These are phyloP conservation scores for Numenius arquata DNA, from an alignment of 2,113 vertebrate genomes.

Conservation along the genomic window DNA sequence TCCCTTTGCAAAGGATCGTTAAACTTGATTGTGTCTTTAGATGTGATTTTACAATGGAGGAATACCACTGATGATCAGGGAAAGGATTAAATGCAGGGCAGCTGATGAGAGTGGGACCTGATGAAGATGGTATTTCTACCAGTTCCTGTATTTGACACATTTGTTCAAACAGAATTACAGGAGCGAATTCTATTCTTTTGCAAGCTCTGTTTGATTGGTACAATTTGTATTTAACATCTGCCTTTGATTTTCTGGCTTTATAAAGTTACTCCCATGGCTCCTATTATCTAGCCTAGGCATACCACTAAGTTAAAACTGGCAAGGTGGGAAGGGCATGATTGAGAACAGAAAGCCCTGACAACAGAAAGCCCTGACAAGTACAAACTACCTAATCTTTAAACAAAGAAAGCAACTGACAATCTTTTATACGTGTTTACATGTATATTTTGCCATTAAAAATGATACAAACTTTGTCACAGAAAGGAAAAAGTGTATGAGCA, in stretches of 20 bases:
- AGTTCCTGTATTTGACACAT: background rate
- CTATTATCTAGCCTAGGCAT: background rate
- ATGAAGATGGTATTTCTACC: conserved; percentile 1
- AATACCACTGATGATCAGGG: background rate
- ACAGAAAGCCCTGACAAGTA: background rate
- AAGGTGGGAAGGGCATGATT: background rate
- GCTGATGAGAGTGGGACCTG: conserved; percentile 10
- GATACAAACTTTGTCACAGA: background rate
- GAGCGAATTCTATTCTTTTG: background rate
- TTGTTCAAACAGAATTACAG: conserved; percentile 33
- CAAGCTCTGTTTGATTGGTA: conserved; percentile 32
- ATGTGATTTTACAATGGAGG: conserved; percentile 22
- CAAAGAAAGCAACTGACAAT: background rate
- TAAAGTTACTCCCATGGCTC: background rate
- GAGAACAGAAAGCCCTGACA: background rate
- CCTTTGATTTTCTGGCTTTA: conserved; percentile 43
- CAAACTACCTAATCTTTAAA: background rate
- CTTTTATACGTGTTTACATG: background rate
- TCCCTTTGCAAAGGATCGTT: background rate
- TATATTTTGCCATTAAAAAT: background rate
- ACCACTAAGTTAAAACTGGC: background rate
- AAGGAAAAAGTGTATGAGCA: background rate
- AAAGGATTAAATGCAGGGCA: conserved; percentile 31
- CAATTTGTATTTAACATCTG: conserved; percentile 49
- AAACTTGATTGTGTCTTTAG: conserved; percentile 29